These are phyloP conservation scores for Zosterops borbonicus DNA, from an alignment of 2,113 vertebrate species.

Conservation along the genomic window DNA sequence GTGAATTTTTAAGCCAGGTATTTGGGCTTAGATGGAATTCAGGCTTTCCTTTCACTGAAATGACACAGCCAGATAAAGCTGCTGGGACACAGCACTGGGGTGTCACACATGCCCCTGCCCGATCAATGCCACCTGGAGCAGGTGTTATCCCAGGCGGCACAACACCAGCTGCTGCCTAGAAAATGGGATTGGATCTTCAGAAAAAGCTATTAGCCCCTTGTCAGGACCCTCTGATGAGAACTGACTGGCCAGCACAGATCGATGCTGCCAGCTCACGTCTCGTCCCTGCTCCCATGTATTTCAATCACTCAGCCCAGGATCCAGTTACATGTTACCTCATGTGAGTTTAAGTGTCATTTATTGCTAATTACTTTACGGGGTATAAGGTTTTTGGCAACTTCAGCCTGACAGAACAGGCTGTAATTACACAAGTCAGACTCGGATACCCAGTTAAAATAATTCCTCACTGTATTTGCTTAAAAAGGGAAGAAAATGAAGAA, in stretches of 20 bases:
- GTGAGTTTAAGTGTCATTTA: background rate
- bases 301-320: slow-evolving; percentile 13
- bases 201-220: slow-evolving; percentile 77
- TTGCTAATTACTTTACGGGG: slow-evolving; percentile 14
- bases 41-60: background rate
- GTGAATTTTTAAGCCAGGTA: slow-evolving; percentile 31
- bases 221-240: slow-evolving; percentile 71
- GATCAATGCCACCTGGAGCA: slow-evolving; percentile 50
- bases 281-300: background rate
- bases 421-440: slow-evolving; percentile 29
- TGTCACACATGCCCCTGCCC: background rate
- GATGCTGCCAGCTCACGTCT: slow-evolving; percentile 18
- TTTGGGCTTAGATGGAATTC: slow-evolving; percentile 33
- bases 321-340: background rate
- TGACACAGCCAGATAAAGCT: background rate
- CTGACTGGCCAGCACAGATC: slow-evolving; percentile 49
- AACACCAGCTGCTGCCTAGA: slow-evolving; percentile 33
- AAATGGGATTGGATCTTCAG: slow-evolving; percentile 71
- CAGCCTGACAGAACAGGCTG: slow-evolving; percentile 6
- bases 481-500: background rate
- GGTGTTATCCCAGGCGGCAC: slow-evolving; percentile 48
- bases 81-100: background rate
- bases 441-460: slow-evolving; percentile 33
- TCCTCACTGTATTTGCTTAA: slow-evolving; percentile 7
- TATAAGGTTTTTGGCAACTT: background rate